Base-by-base conservation (phyloP, 2,888 invertebrate genomes). In the Apamea epomidion region DNA sequence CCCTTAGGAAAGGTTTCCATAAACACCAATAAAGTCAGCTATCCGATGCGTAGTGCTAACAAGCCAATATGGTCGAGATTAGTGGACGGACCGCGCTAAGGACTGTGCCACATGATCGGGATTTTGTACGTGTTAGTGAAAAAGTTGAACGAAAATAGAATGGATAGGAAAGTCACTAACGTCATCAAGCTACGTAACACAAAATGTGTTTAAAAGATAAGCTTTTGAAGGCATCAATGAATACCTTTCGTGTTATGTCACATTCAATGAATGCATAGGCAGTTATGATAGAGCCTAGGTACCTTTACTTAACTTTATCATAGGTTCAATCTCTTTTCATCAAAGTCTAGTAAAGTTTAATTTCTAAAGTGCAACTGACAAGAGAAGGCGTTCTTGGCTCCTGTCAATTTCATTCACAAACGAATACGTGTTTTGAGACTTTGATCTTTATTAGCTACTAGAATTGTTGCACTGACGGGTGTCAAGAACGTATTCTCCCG, bases 1-100 rank as follows among this genome's bases (percentile, higher is more conserved):
- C 82, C 86, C 79, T 84, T 80, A 79, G 54, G 80, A 88, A 89
- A 84, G 86, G 88, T 86, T 88, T 89, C 87, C 90, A 91, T 92
- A 90, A 92, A 92, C 83, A 90, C 82, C 89, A 91, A 91, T 92
- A 92, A 91, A 90, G 90, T 89, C 90, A 90, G 91, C 86, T 86
- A 90, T 89, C 88, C 84, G 85, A 87, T 89, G 87, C 90, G 89
- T 90, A 91, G 92, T 91, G 91, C 94, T 96, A 95, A 96, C 95
- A 95, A 95, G 95, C 95, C 94, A 95, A 94, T 95, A 94, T 91
- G 90, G 91, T 68, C 86, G 92, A 93, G 93, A 95, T 95, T 95
- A 94, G 95, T 95, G 92, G 93, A 86, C 91, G 87, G 89, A 86
- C 86, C 88, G 88, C 86, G 90, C 85, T 93, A 91, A 92, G 90